Percentiles rank a stretch among this genome's conserved stretches.
These are phyloP conservation scores for Girardinus metallicus DNA, from an alignment of 2,797 vertebrate species.

Conservation along the genomic window DNA sequence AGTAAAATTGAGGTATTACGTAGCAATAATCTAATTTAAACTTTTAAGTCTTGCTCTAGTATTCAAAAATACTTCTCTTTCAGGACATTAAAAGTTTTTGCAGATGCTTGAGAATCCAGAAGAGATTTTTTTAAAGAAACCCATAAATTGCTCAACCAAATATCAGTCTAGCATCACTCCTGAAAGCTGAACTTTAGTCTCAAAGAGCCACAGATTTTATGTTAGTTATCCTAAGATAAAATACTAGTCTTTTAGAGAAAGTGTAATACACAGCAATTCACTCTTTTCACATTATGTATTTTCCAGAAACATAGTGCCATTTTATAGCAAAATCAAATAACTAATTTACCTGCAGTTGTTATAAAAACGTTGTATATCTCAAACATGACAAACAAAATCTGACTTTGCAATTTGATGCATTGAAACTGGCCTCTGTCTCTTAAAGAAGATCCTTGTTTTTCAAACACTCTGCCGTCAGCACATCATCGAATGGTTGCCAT, in stretches of 20 bases:
- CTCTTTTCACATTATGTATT: too few species aligned
- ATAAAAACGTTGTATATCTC: too few species aligned
- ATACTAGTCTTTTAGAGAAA: background rate
- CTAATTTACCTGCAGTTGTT: too few species aligned
- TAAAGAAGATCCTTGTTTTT: too few species aligned
- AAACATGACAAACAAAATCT: too few species aligned
- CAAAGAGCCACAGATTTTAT: background rate
- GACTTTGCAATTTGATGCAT: too few species aligned
- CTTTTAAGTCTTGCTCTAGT: background rate
- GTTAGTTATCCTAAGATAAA: background rate
- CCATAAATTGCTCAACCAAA: background rate
- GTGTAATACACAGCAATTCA: background rate
- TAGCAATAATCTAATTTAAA: background rate
- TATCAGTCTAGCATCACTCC: background rate
- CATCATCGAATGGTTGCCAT: too few species aligned
- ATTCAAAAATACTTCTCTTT: background rate
- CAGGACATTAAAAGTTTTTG: background rate
- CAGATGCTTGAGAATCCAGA: background rate
- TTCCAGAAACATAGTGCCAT: too few species aligned
- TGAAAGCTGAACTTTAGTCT: background rate
- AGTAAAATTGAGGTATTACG: background rate
- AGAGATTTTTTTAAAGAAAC: background rate
- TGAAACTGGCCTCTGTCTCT: too few species aligned
- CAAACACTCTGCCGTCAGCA: too few species aligned
- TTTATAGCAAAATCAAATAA: too few species aligned